Conservation (phyloP, 2,797 vertebrate species). For the Alectoris magna region DNA sequence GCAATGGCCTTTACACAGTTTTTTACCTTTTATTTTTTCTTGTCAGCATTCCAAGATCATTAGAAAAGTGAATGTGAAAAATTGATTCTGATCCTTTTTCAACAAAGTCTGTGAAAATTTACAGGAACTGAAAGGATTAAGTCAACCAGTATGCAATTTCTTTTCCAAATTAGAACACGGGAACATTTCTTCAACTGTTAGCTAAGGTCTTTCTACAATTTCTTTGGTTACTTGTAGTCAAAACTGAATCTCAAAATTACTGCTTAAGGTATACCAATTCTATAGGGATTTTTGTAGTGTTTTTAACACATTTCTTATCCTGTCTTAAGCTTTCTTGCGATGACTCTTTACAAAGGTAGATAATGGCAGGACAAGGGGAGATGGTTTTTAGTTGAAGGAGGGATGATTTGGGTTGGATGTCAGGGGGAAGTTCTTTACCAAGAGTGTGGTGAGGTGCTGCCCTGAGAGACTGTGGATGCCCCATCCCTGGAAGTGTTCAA, state of each 20-base stretch:
- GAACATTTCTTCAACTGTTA: neutral
- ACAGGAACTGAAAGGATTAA: neutral
- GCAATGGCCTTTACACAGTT: neutral
- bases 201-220: neutral
- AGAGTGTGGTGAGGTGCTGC: too few species aligned
- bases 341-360: neutral
- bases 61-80: neutral
- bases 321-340: neutral
- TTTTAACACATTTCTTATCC: neutral
- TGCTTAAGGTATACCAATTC: neutral
- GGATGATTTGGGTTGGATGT: too few species aligned
- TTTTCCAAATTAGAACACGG: neutral
- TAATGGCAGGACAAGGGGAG: too few species aligned
- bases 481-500: too few species aligned
- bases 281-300: neutral
- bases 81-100: neutral
- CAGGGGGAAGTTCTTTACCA: too few species aligned
- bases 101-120: neutral
- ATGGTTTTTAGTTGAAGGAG: too few species aligned
- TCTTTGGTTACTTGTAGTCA: neutral
- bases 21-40: neutral
- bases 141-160: neutral
- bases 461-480: too few species aligned
- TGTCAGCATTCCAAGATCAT: fast-evolving
- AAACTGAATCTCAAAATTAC: neutral